Conservation (phyloP, 2,797 vertebrate species). For the Gallinago solitaria region DNA sequence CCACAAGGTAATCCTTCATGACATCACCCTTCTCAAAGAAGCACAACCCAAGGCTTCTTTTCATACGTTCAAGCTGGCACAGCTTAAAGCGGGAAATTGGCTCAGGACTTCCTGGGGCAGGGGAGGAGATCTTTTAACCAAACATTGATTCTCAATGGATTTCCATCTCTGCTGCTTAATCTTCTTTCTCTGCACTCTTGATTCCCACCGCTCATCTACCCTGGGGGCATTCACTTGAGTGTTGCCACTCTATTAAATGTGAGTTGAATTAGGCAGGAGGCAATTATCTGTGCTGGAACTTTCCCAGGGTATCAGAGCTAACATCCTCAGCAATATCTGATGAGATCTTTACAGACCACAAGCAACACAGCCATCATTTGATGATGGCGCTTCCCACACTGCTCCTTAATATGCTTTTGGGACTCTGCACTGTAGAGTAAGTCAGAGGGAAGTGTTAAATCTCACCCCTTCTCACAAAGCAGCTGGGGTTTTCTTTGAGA, state of each 20-base stretch:
- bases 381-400: constrained; percentile 7
- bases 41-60: not conserved
- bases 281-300: constrained; percentile 45
- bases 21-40: not conserved
- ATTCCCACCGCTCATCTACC: constrained; percentile 6
- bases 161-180: not conserved
- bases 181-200: not conserved
- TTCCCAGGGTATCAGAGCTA: constrained; percentile 49
- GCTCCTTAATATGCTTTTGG: not conserved
- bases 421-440: not conserved
- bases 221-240: not conserved
- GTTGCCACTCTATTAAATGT: not conserved
- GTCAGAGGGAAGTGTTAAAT: not conserved
- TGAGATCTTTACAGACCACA: constrained; percentile 10
- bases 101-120: not conserved
- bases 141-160: not conserved
- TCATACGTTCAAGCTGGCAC: not conserved
- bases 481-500: not conserved
- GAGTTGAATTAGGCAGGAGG: constrained; percentile 37
- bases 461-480: not conserved
- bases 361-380: not conserved
- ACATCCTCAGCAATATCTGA: constrained; percentile 9
- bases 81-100: not conserved
- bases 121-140: not conserved
- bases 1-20: not conserved